Conservation (phyloP, 2,113 vertebrate genomes). For the Pica pica region DNA sequence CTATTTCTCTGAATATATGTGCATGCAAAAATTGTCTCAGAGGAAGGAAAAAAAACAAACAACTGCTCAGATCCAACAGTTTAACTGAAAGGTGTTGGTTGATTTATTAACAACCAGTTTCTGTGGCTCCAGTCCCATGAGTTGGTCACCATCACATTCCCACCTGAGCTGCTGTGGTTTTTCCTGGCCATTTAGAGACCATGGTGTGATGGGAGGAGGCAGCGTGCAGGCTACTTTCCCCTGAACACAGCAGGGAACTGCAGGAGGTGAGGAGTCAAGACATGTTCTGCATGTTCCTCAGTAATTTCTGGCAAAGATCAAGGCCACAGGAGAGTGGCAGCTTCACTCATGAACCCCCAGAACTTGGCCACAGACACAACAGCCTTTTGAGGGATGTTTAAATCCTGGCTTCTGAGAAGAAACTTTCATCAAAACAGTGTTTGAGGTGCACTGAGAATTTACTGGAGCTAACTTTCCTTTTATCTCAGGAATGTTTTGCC, state of each 20-base stretch:
- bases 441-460: neutral
- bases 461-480: neutral
- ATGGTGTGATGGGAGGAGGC: neutral
- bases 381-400: neutral
- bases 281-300: neutral
- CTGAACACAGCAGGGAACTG: accelerated
- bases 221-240: accelerated
- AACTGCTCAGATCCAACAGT: neutral
- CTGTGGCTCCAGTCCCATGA: accelerated
- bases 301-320: neutral
- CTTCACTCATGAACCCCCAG: accelerated
- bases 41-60: neutral
- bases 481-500: neutral
- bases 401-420: neutral
- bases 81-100: neutral
- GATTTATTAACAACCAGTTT: neutral
- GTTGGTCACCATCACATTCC: accelerated
- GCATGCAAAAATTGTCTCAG: neutral
- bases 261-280: neutral
- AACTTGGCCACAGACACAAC: accelerated
- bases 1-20: neutral
- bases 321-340: neutral
- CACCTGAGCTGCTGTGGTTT: neutral
- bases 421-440: neutral
- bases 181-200: neutral